Conservation (phyloP, 2,113 vertebrate genomes). For the Psilopogon haemacephalus region DNA sequence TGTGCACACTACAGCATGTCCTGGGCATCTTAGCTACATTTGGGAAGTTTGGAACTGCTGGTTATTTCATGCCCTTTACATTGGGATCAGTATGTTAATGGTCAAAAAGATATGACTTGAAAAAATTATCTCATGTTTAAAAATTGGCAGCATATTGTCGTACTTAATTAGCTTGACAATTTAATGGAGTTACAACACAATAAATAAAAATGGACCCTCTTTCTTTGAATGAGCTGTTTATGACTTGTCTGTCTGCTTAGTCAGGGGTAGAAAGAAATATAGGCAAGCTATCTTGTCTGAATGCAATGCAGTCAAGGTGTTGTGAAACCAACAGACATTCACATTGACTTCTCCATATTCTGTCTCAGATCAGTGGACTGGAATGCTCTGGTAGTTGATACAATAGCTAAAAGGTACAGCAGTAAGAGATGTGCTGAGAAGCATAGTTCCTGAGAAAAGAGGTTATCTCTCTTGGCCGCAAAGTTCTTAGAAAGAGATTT, state of each 20-base stretch:
- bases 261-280: background rate
- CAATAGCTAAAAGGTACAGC: background rate
- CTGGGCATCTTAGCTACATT: background rate
- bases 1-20: background rate
- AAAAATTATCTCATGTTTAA: background rate
- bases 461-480: background rate
- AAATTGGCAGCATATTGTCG: background rate
- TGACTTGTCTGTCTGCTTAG: background rate
- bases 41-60: background rate
- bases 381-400: background rate
- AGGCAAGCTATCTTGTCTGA: background rate
- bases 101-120: background rate
- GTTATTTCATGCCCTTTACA: background rate
- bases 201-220: background rate
- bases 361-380: background rate
- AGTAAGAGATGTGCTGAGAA: background rate
- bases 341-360: background rate
- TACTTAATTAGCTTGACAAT: background rate
- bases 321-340: background rate
- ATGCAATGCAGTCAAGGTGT: background rate
- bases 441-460: background rate
- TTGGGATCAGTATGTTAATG: background rate
- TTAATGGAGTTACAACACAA: background rate
- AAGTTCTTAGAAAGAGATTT: background rate
- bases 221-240: background rate